Evolutionary conservation across 2,888 invertebrate genomes (phyloP).

Genomic region (Ceriagrion tenellum): DNA sequence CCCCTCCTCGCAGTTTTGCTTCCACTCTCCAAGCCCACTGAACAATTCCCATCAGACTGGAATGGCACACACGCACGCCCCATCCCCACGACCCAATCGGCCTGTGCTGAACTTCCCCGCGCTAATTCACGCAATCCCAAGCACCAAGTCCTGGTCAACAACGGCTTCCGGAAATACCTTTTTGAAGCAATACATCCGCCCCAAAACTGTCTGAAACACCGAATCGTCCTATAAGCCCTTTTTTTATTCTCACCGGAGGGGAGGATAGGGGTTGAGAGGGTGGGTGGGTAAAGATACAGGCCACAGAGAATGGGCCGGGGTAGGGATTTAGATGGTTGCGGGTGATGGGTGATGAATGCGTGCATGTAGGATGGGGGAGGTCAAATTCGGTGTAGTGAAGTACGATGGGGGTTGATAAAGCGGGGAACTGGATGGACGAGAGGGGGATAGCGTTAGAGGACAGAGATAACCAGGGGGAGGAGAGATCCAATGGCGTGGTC

Average conservation of each 20-base stretch:
- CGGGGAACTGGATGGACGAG: not conserved
- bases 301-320: not conserved
- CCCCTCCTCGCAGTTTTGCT: not conserved
- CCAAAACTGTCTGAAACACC: conserved; percentile 26
- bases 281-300: not conserved
- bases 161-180: conserved; percentile 61
- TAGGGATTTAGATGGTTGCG: not conserved
- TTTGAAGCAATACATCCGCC: conserved; percentile 44
- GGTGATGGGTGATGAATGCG: not conserved
- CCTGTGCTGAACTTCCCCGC: not conserved
- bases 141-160: conserved; percentile 42
- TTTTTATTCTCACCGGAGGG: not conserved
- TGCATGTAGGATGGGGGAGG: too few species aligned
- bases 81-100: not conserved
- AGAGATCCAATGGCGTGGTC: not conserved
- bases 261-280: not conserved
- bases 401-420: not conserved
- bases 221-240: conserved; percentile 2
- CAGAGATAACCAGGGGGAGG: not conserved
- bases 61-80: not conserved
- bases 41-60: conserved; percentile 23
- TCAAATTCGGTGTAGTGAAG: too few species aligned
- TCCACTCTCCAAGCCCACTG: too few species aligned
- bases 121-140: conserved; percentile 41
- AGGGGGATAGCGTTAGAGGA: not conserved